Percentiles rank a stretch among this genome's conserved stretches.
These are phyloP conservation scores for Ips typographus DNA, from an alignment of 1,140 invertebrate species.

Conservation along the genomic window DNA sequence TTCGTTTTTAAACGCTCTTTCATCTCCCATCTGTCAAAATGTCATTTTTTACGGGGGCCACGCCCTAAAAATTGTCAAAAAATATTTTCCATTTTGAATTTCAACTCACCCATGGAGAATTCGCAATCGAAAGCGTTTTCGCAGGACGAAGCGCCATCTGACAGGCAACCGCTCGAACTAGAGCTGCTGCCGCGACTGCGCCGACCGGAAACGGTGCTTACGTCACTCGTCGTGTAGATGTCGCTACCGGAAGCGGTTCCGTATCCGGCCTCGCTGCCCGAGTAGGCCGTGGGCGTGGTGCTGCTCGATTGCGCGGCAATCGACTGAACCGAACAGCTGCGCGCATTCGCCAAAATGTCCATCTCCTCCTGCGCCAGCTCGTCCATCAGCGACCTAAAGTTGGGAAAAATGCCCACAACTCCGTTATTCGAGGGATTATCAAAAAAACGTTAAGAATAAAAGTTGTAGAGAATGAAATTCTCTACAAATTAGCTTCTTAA, in stretches of 20 bases:
- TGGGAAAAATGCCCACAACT: too few relatives aligned
- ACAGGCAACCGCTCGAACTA: constrained; percentile 77
- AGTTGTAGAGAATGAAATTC: too few relatives aligned
- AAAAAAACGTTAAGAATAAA: too few relatives aligned
- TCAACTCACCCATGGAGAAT: constrained; percentile 63
- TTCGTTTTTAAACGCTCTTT: too few relatives aligned
- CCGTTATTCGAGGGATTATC: too few relatives aligned
- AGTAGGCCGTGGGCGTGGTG: constrained; percentile 49
- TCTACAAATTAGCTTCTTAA: too few relatives aligned
- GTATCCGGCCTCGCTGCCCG: constrained; percentile 49
- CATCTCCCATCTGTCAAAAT: too few relatives aligned
- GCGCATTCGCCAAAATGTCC: constrained; percentile 74
- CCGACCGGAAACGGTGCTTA: constrained; percentile 51
- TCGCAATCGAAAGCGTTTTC: constrained; percentile 79
- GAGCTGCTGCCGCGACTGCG: constrained; percentile 74
- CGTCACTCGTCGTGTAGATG: constrained; percentile 49
- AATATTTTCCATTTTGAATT: too few relatives aligned
- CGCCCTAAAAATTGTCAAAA: too few relatives aligned
- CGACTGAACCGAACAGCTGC: constrained; percentile 73
- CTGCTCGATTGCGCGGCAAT: constrained; percentile 54
- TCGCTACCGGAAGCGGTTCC: constrained; percentile 50
- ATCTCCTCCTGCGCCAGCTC: constrained; percentile 84
- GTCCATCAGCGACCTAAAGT: constrained; percentile 65
- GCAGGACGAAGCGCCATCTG: constrained; percentile 69
- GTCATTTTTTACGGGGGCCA: too few relatives aligned